Evolutionary conservation across 2,113 vertebrate genomes (phyloP).

Genomic region (Tachycineta bicolor): DNA sequence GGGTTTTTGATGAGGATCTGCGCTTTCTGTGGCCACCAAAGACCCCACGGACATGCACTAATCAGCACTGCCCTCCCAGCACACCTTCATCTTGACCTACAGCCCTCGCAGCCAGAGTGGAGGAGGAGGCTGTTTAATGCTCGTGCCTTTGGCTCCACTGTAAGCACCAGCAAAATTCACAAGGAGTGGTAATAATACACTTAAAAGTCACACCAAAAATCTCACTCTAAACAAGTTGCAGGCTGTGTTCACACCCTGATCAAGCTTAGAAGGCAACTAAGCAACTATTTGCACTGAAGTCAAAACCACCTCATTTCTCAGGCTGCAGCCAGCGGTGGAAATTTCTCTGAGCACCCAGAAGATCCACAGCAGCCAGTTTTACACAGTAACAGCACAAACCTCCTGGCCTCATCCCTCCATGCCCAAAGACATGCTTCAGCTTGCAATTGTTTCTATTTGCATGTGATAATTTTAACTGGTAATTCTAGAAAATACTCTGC

Average conservation of each 20-base stretch:
- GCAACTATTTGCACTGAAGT: not conserved
- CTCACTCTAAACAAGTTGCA: not conserved
- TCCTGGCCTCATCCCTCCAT: not conserved
- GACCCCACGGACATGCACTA: rapidly evolving
- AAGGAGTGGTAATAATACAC: not conserved
- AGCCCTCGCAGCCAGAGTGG: not conserved
- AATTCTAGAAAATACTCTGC: slow-evolving; percentile 33
- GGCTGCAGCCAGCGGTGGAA: not conserved
- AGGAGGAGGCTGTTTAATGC: not conserved
- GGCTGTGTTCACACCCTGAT: not conserved
- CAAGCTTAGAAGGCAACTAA: not conserved
- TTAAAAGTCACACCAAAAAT: not conserved
- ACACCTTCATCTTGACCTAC: not conserved
- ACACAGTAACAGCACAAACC: not conserved
- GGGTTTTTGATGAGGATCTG: not conserved
- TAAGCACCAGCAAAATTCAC: not conserved
- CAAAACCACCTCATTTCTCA: not conserved
- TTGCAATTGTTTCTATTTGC: slow-evolving; percentile 30
- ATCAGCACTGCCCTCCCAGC: not conserved
- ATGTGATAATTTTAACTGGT: slow-evolving; percentile 38
- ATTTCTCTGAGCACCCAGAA: rapidly evolving
- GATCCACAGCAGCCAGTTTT: not conserved
- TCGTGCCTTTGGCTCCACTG: not conserved
- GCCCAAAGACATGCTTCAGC: not conserved
- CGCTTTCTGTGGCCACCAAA: not conserved